A percentile compares a stretch with the other conserved stretches of the same genome.
Conservation (phyloP, 2,888 invertebrate species). For the Nudaria mundana region DNA sequence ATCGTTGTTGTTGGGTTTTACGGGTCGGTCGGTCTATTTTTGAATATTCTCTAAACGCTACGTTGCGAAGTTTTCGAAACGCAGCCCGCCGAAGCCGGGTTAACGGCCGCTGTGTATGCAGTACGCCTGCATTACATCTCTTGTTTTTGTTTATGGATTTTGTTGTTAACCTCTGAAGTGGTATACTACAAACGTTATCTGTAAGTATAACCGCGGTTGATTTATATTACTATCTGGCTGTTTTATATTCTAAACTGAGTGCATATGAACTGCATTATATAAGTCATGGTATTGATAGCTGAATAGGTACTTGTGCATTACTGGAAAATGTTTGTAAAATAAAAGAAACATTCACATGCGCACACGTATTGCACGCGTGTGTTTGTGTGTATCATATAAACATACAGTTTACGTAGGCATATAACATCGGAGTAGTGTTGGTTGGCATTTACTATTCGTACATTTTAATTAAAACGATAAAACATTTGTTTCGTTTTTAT, state of each 20-base stretch:
- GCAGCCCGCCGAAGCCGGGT: conserved; percentile 72
- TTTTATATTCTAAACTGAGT: conserved; percentile 41
- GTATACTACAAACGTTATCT: conserved; percentile 70
- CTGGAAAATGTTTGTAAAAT: conserved; percentile 22
- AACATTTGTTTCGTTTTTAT: conserved; percentile 41
- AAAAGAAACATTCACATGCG: conserved; percentile 34
- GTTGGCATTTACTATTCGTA: conserved; percentile 28
- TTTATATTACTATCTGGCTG: conserved; percentile 68
- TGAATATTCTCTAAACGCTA: conserved; percentile 78
- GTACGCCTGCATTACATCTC: conserved; percentile 69
- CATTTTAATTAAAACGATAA: conserved; percentile 37
- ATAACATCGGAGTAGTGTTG: conserved; percentile 25
- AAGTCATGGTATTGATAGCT: conserved; percentile 8
- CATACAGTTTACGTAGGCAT: conserved; percentile 24
- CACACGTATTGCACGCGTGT: conserved; percentile 24
- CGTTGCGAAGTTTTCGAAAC: conserved; percentile 78
- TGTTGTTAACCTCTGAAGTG: conserved; percentile 68
- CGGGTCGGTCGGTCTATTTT: conserved; percentile 74
- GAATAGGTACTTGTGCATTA: conserved; percentile 17
- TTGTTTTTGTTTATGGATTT: conserved; percentile 78
- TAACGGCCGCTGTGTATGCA: conserved; percentile 76
- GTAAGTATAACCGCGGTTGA: conserved; percentile 79
- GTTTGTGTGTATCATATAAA: conserved; percentile 15
- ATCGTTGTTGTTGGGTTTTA: conserved; percentile 60
- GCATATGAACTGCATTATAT: conserved; percentile 12